These are phyloP conservation scores for Pocillopora verrucosa DNA, from an alignment of 64 coral and sea anemone genomes.

Conservation along the genomic window DNA sequence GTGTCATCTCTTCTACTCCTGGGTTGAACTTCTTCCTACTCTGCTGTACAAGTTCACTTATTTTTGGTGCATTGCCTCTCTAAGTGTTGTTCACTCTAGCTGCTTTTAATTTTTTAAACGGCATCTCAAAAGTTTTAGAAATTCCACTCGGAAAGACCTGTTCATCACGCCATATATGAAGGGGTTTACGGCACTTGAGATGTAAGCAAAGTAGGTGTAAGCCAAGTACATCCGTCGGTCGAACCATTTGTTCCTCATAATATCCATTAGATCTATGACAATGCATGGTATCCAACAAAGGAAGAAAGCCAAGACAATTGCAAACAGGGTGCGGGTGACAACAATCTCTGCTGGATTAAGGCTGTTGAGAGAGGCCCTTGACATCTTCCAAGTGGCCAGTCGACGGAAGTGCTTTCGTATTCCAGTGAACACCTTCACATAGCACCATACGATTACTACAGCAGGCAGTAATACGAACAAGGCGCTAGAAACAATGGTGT, in stretches of 20 bases:
- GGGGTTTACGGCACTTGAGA: constrained; percentile 59
- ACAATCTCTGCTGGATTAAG: constrained; percentile 38
- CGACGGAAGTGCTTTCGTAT: constrained; percentile 53
- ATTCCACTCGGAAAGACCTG: constrained; percentile 49
- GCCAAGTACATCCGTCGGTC: constrained; percentile 51
- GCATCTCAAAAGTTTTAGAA: constrained; percentile 37
- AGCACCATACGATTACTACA: constrained; percentile 68
- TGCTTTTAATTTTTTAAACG: not conserved
- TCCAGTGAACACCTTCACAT: constrained; percentile 61
- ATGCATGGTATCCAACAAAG: constrained; percentile 70
- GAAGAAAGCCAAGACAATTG: constrained; percentile 50
- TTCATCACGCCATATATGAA: constrained; percentile 65
- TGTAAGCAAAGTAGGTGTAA: constrained; percentile 64
- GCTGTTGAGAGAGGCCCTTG: not conserved
- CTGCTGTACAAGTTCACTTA: too few species aligned
- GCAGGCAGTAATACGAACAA: constrained; percentile 79
- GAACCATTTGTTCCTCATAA: constrained; percentile 41
- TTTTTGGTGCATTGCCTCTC: too few species aligned
- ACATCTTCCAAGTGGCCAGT: constrained; percentile 14
- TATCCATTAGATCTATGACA: constrained; percentile 52
- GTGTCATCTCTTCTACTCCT: too few species aligned
- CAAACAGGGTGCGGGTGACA: constrained; percentile 57
- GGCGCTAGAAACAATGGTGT: constrained; percentile 63
- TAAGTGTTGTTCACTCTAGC: too few species aligned
- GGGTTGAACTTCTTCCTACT: too few species aligned